A percentile compares a stretch with the other conserved stretches of the same genome.
phyloP scores from a whole-genome alignment of 2,113 vertebrate genomes.

The Tapirus terrestris region DNA sequence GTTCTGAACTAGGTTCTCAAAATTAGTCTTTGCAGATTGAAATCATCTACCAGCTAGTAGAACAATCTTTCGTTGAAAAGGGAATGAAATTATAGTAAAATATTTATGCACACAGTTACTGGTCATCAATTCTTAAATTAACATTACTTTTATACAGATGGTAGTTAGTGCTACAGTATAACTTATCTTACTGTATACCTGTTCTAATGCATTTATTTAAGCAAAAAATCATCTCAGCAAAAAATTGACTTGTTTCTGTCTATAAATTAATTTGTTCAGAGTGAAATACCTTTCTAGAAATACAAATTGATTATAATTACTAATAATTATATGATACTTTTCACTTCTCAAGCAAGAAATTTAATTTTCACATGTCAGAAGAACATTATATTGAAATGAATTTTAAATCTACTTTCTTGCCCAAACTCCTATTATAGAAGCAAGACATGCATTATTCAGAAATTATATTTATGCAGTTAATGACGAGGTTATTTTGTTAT shows the following conservation, averaged over 20 bases:
- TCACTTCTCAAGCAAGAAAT: conserved; percentile 36
- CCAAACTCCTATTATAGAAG: not conserved
- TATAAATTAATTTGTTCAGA: conserved; percentile 1
- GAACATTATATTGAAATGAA: not conserved
- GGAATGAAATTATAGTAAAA: not conserved
- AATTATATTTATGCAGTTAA: not conserved
- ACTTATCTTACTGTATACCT: not conserved
- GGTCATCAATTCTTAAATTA: not conserved
- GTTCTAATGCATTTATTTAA: not conserved
- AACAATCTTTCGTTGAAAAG: not conserved
- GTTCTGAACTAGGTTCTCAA: not conserved
- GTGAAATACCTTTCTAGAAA: conserved; percentile 12
- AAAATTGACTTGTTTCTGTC: not conserved
- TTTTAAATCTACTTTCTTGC: not conserved
- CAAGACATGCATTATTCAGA: not conserved
- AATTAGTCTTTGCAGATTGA: not conserved
- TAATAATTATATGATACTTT: not conserved
- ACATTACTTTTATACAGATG: not conserved
- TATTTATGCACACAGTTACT: not conserved
- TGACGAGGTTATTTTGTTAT: not conserved
- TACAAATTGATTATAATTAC: not conserved
- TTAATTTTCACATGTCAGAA: conserved; percentile 35
- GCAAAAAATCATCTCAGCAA: not conserved
- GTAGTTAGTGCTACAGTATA: not conserved
- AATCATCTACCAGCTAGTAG: not conserved